Evolutionary conservation across 2,797 vertebrate species (phyloP), one percentile per base, ranked within the genome.

Genomic region (Amphiprion clarkii): DNA sequence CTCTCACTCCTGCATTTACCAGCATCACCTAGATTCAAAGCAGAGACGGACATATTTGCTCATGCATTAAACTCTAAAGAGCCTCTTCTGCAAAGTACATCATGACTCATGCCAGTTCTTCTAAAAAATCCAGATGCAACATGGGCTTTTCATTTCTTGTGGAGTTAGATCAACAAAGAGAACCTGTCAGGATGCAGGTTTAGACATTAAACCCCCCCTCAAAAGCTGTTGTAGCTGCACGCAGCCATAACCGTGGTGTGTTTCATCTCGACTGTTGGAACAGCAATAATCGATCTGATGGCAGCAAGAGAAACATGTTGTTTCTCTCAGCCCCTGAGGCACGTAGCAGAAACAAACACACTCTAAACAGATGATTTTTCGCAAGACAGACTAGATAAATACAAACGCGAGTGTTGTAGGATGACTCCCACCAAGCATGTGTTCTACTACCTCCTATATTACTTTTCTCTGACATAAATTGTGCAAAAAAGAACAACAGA

Each of bases 211-310:
- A 67, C 76, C 65, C 71, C n/a, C 77, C 23, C 58, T 59, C 39
- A 51, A 55, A 39, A 81, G 71, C 81, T 65, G 78, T 67, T 79
- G 27, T 1, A 49, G 78, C 71, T 75, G 69, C 85, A 71, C 81
- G 71, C 70, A 77, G 61, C 70, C 74, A 66, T 91, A 77, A 80
- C 79, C 74, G 57, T 36, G 27, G 6, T 39, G 67, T 67, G 67
- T 81, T 89, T 86, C 79, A 86, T 89, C 67, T 78, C n/a, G 16
- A 78, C 74, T 80, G 69, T 61, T 84, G 70, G 64, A 84, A 87
- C 74, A 87, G 70, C 66, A 84, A 82, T 87, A 87, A 89, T 87
- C 65, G 61, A 90, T 86, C 74, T 77, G 74, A 89, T 88, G 87
- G 72, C 79, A 82, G 75, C 60, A 33, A 79, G 72, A 69, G 81